Base-by-base conservation (phyloP, 2,888 invertebrate species). In the Chalcis sispes region DNA sequence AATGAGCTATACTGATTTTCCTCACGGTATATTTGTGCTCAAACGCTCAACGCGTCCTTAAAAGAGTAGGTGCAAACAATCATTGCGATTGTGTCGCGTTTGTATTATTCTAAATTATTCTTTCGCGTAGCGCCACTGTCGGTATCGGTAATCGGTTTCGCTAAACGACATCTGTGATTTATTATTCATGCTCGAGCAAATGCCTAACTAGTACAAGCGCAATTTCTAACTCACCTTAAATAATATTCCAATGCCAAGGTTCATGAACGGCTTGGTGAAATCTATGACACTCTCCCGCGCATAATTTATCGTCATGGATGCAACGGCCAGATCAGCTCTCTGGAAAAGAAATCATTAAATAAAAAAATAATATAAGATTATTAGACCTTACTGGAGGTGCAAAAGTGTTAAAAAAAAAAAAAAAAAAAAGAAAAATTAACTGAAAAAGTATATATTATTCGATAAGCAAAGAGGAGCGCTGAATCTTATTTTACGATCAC, bases 191-290 rank as follows among this genome's bases (percentile, higher is more conserved):
- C 36, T 20, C 18, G 23, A 40, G 25, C 13, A 3, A 59, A n/a
- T n/a, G n/a, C n/a, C n/a, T 36, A 48, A 13, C 25, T 5, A 23
- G 1, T 25, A 13, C 58, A 27, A 29, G 46, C 65, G 42, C n/a
- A 13, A 25, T 18, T 29, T 32, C 20, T 40, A 83, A 82, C 89
- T 90, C 90, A 95, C 95, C 93, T 97, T 97, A 89, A 97, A 98
- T 40, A 98, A 90, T 85, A 99, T 99, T 25, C 97, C 96, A 77
- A 98, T 98, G 36, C 98, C 98, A 15, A 98, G 92, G 88, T 98
- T 98, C 96, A 99, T 97, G 89, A 98, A 99, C 0, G 98, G 99
- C 85, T 98, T 98, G 0, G 98, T 98, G 89, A 99, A 99, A 89
- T 98, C 98, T 75, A 99, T 97, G 72, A 97, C 95, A 62, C 96